These are phyloP conservation scores for Drosophila watanabei DNA, from an alignment of 1,140 invertebrate species.

Conservation along the genomic window DNA sequence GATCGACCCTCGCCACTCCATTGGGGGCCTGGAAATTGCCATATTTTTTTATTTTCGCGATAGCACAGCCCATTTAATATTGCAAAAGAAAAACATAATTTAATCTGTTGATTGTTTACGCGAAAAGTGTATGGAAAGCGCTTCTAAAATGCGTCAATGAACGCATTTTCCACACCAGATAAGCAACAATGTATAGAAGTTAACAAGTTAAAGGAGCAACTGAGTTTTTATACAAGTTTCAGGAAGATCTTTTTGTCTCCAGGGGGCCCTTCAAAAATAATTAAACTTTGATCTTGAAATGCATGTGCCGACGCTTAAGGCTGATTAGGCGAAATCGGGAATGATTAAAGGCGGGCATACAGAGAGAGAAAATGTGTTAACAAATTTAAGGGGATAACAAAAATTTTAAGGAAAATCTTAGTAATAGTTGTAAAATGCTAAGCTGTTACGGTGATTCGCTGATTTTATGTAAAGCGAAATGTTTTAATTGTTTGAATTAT, in stretches of 20 bases:
- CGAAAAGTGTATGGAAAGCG: slow-evolving; percentile 47
- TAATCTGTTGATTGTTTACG: slow-evolving; percentile 80
- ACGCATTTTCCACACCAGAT: slow-evolving; percentile 69
- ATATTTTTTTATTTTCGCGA: slow-evolving; percentile 22
- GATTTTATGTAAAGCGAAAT: no score
- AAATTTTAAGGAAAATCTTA: neutral
- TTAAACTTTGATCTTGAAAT: slow-evolving; percentile 48
- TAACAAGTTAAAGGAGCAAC: neutral
- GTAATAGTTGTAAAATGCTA: no score
- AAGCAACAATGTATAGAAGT: slow-evolving; percentile 34
- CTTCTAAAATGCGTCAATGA: slow-evolving; percentile 72
- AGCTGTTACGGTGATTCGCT: no score
- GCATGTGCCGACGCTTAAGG: slow-evolving; percentile 30
- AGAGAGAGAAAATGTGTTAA: neutral
- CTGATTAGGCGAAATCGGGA: slow-evolving; percentile 29
- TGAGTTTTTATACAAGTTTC: neutral
- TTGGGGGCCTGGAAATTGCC: slow-evolving; percentile 49
- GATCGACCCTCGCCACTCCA: slow-evolving; percentile 55
- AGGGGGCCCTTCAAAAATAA: slow-evolving; percentile 26
- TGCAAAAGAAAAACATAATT: slow-evolving; percentile 62
- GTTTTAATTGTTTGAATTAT: no score
- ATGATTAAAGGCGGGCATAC: slow-evolving; percentile 18
- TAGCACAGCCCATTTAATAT: slow-evolving; percentile 61
- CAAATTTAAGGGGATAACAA: neutral
- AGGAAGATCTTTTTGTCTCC: slow-evolving; percentile 21